Evolutionary conservation across 1,140 invertebrate species (phyloP).

Genomic region (Pseudachorutes palmiensis): DNA sequence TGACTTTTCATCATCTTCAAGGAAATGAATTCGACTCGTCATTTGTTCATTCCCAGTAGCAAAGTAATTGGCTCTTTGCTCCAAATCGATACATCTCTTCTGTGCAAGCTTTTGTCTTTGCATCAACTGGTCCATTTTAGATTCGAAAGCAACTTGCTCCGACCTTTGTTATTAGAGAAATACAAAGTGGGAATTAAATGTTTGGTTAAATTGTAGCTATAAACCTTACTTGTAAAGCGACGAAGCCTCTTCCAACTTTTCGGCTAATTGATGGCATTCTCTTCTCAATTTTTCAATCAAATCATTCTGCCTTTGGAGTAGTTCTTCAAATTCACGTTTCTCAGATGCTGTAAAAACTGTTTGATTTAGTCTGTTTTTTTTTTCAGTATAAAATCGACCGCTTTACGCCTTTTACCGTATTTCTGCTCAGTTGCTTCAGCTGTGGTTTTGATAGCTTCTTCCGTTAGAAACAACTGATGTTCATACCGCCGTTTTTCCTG

Average conservation of each 20-base stretch:
- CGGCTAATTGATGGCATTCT: background rate
- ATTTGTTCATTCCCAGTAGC: background rate
- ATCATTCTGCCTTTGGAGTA: background rate
- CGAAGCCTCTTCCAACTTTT: background rate
- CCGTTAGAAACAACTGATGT: background rate
- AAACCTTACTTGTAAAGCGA: background rate
- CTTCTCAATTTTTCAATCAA: background rate
- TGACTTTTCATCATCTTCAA: background rate
- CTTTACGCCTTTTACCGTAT: background rate
- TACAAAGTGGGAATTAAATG: no score
- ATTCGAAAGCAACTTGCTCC: background rate
- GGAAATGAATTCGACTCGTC: background rate
- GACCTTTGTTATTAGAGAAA: no score
- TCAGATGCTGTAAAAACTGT: no score
- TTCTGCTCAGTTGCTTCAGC: background rate
- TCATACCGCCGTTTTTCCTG: background rate
- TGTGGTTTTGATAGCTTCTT: background rate
- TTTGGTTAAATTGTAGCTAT: no score
- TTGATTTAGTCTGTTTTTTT: no score
- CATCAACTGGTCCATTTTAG: background rate
- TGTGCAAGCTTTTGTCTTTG: background rate
- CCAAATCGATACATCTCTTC: background rate
- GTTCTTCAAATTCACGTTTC: background rate
- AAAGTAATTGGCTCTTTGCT: background rate
- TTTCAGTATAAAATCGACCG: no score